These are phyloP conservation scores for Bombus superbus DNA, from an alignment of 1,140 invertebrate species.

Conservation along the genomic window DNA sequence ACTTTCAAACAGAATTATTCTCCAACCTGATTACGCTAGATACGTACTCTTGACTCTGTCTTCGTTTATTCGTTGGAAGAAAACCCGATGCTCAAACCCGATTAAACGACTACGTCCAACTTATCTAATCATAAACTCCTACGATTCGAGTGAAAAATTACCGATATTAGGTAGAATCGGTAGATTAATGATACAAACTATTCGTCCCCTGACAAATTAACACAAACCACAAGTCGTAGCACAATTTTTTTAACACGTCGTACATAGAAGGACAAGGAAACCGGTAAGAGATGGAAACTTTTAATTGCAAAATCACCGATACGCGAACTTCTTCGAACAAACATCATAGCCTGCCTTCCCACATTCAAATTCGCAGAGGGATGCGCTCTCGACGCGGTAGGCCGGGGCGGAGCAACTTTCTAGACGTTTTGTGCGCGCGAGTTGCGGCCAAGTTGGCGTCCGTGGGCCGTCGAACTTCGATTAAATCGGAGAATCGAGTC, in stretches of 20 bases:
- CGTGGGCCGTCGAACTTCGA: conserved; percentile 41
- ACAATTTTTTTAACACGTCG: background rate
- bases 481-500: conserved; percentile 66
- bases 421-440: conserved; percentile 20
- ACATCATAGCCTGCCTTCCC: background rate
- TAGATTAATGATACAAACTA: no score
- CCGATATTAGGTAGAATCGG: no score
- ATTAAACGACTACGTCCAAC: no score
- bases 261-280: background rate
- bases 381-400: background rate
- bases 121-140: no score
- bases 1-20: no score
- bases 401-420: conserved; percentile 8
- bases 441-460: background rate
- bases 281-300: background rate
- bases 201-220: no score
- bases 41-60: no score
- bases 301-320: conserved; percentile 37
- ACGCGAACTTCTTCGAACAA: background rate
- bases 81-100: no score
- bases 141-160: no score
- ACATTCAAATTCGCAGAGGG: conserved; percentile 26
- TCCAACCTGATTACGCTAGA: no score
- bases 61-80: no score
- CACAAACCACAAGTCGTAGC: no score